phyloP scores from a whole-genome alignment of 2,797 vertebrate genomes.

The Poecilia gillii region DNA sequence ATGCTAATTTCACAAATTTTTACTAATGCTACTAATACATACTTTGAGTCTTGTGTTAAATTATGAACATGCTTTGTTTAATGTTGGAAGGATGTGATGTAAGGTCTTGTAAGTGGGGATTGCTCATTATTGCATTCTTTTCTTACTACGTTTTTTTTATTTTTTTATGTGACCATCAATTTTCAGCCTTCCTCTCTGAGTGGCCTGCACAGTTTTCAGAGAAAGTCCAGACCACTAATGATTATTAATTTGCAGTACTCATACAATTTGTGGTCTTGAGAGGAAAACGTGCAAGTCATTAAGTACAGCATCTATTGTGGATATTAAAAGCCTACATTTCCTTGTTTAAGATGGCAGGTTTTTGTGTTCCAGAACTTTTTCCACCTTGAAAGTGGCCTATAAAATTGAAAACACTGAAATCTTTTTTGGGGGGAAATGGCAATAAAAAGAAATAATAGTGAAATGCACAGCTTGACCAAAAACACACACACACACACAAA shows the following conservation, averaged over 20 bases:
- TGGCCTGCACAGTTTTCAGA: conserved; percentile 27
- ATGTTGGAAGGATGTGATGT: conserved; percentile 37
- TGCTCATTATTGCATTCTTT: conserved; percentile 15
- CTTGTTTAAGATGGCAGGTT: neutral
- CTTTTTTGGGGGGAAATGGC: neutral
- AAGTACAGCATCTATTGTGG: neutral
- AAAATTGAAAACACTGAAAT: neutral
- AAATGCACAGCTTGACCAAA: neutral
- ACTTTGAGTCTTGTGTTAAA: conserved; percentile 38
- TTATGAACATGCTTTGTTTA: conserved; percentile 48
- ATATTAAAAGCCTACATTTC: neutral
- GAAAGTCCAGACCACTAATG: conserved; percentile 27
- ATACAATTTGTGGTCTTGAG: conserved; percentile 1
- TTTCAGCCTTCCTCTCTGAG: conserved; percentile 45
- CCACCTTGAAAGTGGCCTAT: neutral
- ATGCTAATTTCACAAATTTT: conserved; percentile 51
- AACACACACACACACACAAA: neutral
- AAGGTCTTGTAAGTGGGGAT: conserved; percentile 41
- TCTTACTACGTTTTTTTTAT: conserved; percentile 13
- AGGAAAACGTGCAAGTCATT: conserved; percentile 9
- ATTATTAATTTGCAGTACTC: conserved; percentile 9
- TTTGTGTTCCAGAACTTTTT: neutral
- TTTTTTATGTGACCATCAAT: conserved; percentile 33
- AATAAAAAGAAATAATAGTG: too few relatives aligned
- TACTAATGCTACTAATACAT: conserved; percentile 51